Conservation (phyloP, 2,888 invertebrate species). For the Poecilus cupreus region DNA sequence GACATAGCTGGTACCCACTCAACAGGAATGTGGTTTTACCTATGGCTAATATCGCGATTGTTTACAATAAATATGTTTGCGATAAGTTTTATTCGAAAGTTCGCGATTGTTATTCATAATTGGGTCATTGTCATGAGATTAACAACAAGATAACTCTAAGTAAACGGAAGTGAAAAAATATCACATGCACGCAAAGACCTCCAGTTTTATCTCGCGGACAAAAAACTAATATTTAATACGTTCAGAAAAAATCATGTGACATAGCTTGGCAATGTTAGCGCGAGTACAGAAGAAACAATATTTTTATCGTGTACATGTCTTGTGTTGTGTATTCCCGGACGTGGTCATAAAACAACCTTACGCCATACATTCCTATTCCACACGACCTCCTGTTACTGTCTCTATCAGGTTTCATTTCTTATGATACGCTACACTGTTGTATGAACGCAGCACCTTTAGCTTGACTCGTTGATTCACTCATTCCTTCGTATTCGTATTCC, state of each 20-base stretch:
- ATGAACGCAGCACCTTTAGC: not conserved
- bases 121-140: constrained; percentile 50
- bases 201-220: constrained; percentile 24
- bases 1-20: too few species aligned
- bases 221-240: constrained; percentile 22
- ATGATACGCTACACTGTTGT: not conserved
- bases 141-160: constrained; percentile 21
- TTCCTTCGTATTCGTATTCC: not conserved
- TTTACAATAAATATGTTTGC: constrained; percentile 7
- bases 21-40: too few species aligned
- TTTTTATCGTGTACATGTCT: constrained; percentile 43
- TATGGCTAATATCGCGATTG: too few species aligned
- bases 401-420: constrained; percentile 43
- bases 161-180: constrained; percentile 47
- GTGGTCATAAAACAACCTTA: constrained; percentile 49
- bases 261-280: constrained; percentile 1
- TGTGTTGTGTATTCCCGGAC: constrained; percentile 42
- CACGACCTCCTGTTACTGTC: constrained; percentile 41
- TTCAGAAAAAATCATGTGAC: constrained; percentile 42
- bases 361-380: constrained; percentile 40
- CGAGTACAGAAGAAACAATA: constrained; percentile 12
- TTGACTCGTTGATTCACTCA: not conserved
- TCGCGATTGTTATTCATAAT: constrained; percentile 37
- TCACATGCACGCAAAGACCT: constrained; percentile 45
- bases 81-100: constrained; percentile 38